Evolutionary conservation across 2,888 invertebrate genomes (phyloP), one percentile per base, ranked within the genome.

Genomic region (Mylabris sibirica): DNA sequence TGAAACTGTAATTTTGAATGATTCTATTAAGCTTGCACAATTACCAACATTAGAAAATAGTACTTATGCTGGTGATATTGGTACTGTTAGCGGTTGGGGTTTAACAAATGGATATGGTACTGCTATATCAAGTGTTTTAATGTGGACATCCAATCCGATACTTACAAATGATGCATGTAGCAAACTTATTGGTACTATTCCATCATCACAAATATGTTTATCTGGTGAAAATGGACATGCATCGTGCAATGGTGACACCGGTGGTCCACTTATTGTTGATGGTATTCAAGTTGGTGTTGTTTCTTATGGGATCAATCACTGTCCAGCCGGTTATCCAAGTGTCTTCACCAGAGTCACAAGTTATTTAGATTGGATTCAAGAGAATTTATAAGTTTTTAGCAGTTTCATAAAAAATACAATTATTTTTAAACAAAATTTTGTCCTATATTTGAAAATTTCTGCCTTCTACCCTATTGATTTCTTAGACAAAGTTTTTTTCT

Each of bases 181-280:
- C n/a, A 4, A 3, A 6, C 17, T 17, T 44, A 44, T 17, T 4
- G 44, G 14, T 12, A 2, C 12, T 3, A 11, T 41, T 4, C n/a
- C 41, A n/a, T 5, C n/a, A 14, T 14, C 14, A 4, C 41, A 41
- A 41, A 41, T 41, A 14, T 41, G 41, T 41, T 14, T 41, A 14
- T 14, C 14, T 14, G n/a, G 41, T n/a, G 4, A n/a, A n/a, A n/a
- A 4, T n/a, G 41, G n/a, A n/a, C 41, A n/a, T 41, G 14, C 41
- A 22, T 35, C 69, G 9, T 75, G 74, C 65, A 63, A 49, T 22
- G 75, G 74, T 2, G 75, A 75, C 53, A 70, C 72, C 22, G 75
- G 75, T 9, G 75, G 74, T 62, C 75, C 75, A 9, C 60, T 75
- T 41, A 65, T 66, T 22, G 53, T 67, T 11, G 65, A 63, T 38